Conservation (phyloP, 2,113 vertebrate species). For the Fulmarus glacialis region DNA sequence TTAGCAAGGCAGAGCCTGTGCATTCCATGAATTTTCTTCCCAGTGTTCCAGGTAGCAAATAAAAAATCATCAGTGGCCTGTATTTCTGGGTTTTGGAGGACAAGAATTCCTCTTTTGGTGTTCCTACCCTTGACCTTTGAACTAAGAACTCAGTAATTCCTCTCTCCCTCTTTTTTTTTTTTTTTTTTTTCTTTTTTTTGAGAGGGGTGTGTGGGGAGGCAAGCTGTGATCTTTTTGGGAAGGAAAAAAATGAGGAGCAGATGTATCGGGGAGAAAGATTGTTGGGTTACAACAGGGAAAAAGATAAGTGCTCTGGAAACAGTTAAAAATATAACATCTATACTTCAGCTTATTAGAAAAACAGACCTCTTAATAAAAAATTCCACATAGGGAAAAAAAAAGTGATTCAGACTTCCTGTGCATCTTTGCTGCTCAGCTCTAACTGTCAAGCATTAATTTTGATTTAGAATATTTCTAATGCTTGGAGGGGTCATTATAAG, state of each 20-base stretch:
- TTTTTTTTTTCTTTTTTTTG: not conserved
- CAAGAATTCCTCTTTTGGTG: not conserved
- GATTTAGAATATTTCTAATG: not conserved
- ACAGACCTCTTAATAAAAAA: not conserved
- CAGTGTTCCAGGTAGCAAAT: not conserved
- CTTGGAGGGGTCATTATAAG: not conserved
- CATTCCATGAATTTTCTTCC: not conserved
- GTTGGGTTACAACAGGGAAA: not conserved
- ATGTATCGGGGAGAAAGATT: not conserved
- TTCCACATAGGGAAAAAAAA: not conserved
- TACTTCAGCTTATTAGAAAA: not conserved
- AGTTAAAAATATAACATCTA: not conserved
- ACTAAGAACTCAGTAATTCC: not conserved
- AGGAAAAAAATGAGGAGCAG: not conserved
- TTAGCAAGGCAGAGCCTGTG: not conserved
- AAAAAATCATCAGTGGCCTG: not conserved
- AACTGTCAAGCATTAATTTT: not conserved
- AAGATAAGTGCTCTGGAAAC: not conserved
- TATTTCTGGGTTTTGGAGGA: not conserved
- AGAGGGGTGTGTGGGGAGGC: too few species aligned
- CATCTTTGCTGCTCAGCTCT: not conserved
- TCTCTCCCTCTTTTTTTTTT: not conserved
- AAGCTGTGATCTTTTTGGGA: not conserved
- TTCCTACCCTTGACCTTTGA: not conserved
- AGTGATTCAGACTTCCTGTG: not conserved